Conservation (phyloP, 1,140 invertebrate species). For the Ceratosolen fusciceps region DNA sequence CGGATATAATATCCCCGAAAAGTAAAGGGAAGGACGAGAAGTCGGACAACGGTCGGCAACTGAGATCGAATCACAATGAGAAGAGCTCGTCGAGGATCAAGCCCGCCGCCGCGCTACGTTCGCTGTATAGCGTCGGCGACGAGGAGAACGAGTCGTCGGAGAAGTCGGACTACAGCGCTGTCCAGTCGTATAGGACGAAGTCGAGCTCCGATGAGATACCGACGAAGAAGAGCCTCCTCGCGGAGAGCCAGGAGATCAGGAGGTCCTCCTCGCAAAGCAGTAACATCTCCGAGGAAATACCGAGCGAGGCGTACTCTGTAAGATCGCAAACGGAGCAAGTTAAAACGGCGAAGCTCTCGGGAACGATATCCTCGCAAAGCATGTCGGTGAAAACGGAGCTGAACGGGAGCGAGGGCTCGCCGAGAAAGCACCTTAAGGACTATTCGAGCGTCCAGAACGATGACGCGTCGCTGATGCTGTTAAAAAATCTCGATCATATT, state of each 20-base stretch:
- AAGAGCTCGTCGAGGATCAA: conserved; percentile 3
- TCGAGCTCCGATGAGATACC: conserved; percentile 53
- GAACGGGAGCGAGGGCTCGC: neutral
- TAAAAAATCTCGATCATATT: conserved; percentile 59
- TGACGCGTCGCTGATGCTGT: conserved; percentile 50
- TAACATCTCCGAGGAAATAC: conserved; percentile 52
- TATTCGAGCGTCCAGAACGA: conserved; percentile 25
- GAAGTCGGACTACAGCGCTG: conserved; percentile 39
- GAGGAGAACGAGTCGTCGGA: conserved; percentile 38
- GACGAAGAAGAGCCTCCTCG: conserved; percentile 47
- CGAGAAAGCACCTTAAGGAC: conserved; percentile 27
- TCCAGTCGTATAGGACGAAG: conserved; percentile 32
- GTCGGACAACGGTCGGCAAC: conserved; percentile 27
- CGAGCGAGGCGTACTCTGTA: conserved; percentile 50
- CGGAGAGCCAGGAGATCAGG: conserved; percentile 47
- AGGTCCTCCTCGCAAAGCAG: conserved; percentile 51
- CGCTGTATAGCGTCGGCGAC: conserved; percentile 7
- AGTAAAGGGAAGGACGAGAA: conserved; percentile 17
- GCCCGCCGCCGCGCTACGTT: conserved; percentile 18
- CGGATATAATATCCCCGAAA: conserved; percentile 57
- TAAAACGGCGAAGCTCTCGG: conserved; percentile 24
- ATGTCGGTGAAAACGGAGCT: neutral
- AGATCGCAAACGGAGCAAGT: conserved; percentile 32
- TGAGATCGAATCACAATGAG: conserved; percentile 27
- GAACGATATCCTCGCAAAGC: neutral